Evolutionary conservation across 2,888 invertebrate genomes (phyloP), one percentile per base, ranked within the genome.

Genomic region (Eupeodes latifasciatus): DNA sequence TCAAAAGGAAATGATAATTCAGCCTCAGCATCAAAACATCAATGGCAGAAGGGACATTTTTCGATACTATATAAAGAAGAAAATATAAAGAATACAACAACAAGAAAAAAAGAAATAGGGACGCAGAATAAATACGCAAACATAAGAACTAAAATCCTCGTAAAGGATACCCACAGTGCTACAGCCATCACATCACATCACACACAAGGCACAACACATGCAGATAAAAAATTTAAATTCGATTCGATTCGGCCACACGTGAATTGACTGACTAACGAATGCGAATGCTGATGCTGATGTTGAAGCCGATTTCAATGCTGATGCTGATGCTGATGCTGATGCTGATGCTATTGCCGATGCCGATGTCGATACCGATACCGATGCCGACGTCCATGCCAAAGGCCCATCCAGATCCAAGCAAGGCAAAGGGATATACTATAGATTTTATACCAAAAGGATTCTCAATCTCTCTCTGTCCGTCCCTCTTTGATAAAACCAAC

Each of bases 191-290:
- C 40, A 40, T 40, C 40, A 40, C 40, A 40, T 69, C 10, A 55
- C 49, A 66, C 66, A 47, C 64, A 66, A 66, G 47, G 85, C 64
- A 71, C 71, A 55, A 67, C 71, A 88, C 64, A 69, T 84, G 85
- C 77, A 85, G 85, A 88, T 88, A 88, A 85, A 88, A 88, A 88
- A 88, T 88, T 88, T 88, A 88, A 88, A 88, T 88, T 88, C 88
- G 88, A 88, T 88, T 88, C 88, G 85, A 85, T 85, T 85, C 81
- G 74, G 81, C 77, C 78, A 88, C 76, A 88, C 88, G 88, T 88
- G 88, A 88, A 88, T 85, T 77, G 88, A 88, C 88, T 88, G 81
- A 78, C 85, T 85, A 88, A 88, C 85, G 85, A 88, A 85, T 75
- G 57, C 51, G 74, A 59, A 76, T 47, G 12, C 40, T 40, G 40